Evolutionary conservation across 92 coral and sea anemone species (phyloP).

Genomic region (Chrysogorgia sp.): DNA sequence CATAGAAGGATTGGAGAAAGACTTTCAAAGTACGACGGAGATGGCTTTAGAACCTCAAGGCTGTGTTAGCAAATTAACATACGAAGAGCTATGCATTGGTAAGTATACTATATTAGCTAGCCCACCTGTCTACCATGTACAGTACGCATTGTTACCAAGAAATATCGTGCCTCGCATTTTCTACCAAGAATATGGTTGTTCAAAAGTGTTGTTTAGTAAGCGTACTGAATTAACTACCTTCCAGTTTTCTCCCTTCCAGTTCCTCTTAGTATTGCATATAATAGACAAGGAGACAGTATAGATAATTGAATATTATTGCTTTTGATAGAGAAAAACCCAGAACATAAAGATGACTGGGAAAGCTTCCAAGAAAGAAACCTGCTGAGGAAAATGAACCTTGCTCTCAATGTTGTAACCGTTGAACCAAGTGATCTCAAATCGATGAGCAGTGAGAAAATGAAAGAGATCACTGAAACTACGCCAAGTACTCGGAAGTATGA

Average conservation of each 20-base stretch:
- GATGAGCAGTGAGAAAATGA: background rate
- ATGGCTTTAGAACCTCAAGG: conserved; percentile 11
- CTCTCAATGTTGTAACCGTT: conserved; percentile 6
- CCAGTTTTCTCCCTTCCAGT: no score
- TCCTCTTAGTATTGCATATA: background rate
- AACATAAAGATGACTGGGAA: background rate
- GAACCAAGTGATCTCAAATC: background rate
- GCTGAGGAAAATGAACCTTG: conserved; percentile 7
- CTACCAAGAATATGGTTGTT: no score
- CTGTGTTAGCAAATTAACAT: background rate
- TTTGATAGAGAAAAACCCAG: conserved; percentile 19
- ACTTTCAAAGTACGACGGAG: background rate
- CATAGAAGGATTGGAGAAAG: background rate
- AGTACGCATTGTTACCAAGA: no score
- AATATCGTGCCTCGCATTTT: no score
- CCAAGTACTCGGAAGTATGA: background rate
- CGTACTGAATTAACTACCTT: no score
- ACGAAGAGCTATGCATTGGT: conserved; percentile 25
- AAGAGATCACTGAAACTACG: background rate
- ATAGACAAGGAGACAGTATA: no score
- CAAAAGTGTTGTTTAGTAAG: no score
- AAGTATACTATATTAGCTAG: background rate
- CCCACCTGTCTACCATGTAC: background rate
- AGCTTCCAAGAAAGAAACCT: conserved; percentile 1
- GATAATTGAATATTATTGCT: background rate